phyloP scores from a whole-genome alignment of 1,140 invertebrate species.

The fruit fly (Drosophila melanogaster) region Release_6_plus_ISO1_MT NT_033777.3:30735501-30736000 shows the following conservation, averaged over 20 bases:
- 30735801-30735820: conserved; percentile 65
- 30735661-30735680: conserved; percentile 30
- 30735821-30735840: conserved; percentile 74
- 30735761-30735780: neutral
- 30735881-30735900: conserved; percentile 71
- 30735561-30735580: too few relatives aligned
- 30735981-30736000: conserved; percentile 31
- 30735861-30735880: conserved; percentile 84
- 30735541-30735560: neutral
- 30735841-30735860: conserved; percentile 80
- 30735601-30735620: neutral
- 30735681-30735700: conserved; percentile 6
- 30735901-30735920: conserved; percentile 30
- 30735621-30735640: neutral
- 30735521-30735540: neutral
- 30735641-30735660: conserved; percentile 23
- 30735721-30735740: conserved; percentile 29
- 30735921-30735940: conserved; percentile 74
- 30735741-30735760: conserved; percentile 42
- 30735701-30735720: conserved; percentile 47
- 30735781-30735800: conserved; percentile 29
- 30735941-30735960: conserved; percentile 83
- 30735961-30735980: conserved; percentile 64
- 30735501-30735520: neutral
- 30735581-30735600: too few relatives aligned